Base-by-base conservation (phyloP, 1,140 invertebrate genomes). In the Epicauta chinensis region DNA sequence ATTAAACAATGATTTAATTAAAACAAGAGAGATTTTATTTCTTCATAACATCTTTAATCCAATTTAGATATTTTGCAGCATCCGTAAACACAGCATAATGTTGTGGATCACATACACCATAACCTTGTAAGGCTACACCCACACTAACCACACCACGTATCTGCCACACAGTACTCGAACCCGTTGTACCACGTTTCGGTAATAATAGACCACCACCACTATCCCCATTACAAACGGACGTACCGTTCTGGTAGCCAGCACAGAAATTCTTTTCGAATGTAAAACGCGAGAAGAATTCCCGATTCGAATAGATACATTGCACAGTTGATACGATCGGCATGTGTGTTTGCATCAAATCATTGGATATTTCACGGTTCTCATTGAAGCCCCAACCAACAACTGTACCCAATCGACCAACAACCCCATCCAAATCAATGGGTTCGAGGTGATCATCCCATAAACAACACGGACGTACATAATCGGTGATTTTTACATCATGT, bases 301-400 rank as follows among this genome's bases (percentile, higher is more conserved):
- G 59, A 31, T 72, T 62, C 2, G 65, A 69, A 34, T 56, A 65
- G 6, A 72, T 60, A 39, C 71, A 73, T 5, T 55, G 61, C 2
- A 52, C 43, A 4, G 61, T 61, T 3, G 62, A 55, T 2, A 68
- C 61, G 0, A 73, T 58, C 0, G 69, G 68, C 64, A 72, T 65
- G 31, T 62, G 12, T 0, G 61, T 53, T 48, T 69, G 57, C 51
- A 64, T 69, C 3, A 75, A 71, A 58, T 72, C 75, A 63, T 74
- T 74, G 3, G 64, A 77, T 13, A 76, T 76, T 7, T 73, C 60
- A 2, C 74, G 73, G 0, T 67, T 65, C 50, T 78, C 75, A 53
- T 81, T 75, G 38, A 73, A 76, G 16, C 81, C 80, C 81, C 82
- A 84, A 0, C 81, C 82, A 2, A 83, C 77, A 1, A 83, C 73